phyloP scores from a whole-genome alignment of 2,888 invertebrate species.

The Rotaria magnacalcarata region DNA sequence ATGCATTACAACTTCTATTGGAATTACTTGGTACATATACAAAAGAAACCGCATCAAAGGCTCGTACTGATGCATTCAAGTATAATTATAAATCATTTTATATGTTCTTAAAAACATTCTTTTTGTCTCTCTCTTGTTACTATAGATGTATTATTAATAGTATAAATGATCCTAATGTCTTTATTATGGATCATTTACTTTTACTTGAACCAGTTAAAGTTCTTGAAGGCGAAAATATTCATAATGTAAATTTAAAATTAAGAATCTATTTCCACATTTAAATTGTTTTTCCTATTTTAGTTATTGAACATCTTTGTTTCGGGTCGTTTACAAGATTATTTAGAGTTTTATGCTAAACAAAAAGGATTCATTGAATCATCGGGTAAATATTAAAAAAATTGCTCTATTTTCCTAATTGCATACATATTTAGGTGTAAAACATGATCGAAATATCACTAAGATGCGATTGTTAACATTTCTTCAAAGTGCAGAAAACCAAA shows the following conservation, averaged over 20 bases:
- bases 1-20: conserved; percentile 38
- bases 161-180: conserved; percentile 76
- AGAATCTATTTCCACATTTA: too few species aligned
- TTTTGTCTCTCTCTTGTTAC: background rate
- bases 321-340: conserved; percentile 83
- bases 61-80: conserved; percentile 43
- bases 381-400: conserved; percentile 50
- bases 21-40: conserved; percentile 44
- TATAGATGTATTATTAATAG: conserved; percentile 45
- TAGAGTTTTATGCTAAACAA: conserved; percentile 83
- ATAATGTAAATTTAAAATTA: conserved; percentile 65
- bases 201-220: conserved; percentile 87
- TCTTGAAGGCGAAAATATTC: conserved; percentile 86
- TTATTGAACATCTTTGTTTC: conserved; percentile 87
- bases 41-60: conserved; percentile 45
- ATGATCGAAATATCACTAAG: conserved; percentile 89
- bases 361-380: conserved; percentile 75
- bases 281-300: conserved; percentile 50
- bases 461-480: conserved; percentile 93
- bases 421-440: conserved; percentile 67
- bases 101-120: too few species aligned
- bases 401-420: too few species aligned
- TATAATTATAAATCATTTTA: background rate
- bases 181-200: conserved; percentile 85
- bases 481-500: conserved; percentile 87